Base-by-base conservation (phyloP, 2,888 invertebrate genomes). In the Sesia bembeciformis region DNA sequence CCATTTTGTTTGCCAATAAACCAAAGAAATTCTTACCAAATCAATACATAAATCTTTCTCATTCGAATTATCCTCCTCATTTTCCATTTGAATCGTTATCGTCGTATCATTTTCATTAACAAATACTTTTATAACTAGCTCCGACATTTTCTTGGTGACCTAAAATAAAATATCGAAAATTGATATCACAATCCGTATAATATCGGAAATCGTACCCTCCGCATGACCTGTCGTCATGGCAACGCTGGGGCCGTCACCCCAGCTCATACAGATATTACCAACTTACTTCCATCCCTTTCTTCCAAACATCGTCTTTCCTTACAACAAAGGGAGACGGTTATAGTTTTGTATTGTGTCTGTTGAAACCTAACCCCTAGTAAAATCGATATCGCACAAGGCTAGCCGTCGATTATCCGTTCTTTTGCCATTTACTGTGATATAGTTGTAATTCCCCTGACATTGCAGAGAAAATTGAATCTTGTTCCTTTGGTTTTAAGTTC, bases 341-440 rank as follows among this genome's bases (percentile, higher is more conserved):
- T 61, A 67, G 38, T 5, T 56, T 50, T 65, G 58, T 56, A 6
- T 62, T 75, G 63, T 70, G 71, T 66, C 70, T 64, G 57, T 65
- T 66, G 67, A 68, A 78, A 78, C 78, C 74, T 74, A 68, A 76
- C 76, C 72, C 75, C 71, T 67, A 73, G 79, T 80, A 88, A 89
- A 89, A 90, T 90, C 90, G 90, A 90, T 90, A 89, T 89, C 87
- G 85, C 87, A 84, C 89, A 90, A 90, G 90, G 89, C 89, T 89
- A 83, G 82, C 76, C 84, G 89, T 90, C 89, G 89, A 90, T 89
- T 88, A 88, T 85, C 85, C 81, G 82, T 76, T 81, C 59, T 57
- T 60, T 59, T 52, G 49, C 46, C 7, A 23, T 23, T 54, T 50
- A 55, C 40, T 54, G 54, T 51, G 56, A 61, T 58, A 62, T 7